These are phyloP conservation scores for Urocyon cinereoargenteus DNA, from an alignment of 2,797 vertebrate species.

Conservation along the genomic window DNA sequence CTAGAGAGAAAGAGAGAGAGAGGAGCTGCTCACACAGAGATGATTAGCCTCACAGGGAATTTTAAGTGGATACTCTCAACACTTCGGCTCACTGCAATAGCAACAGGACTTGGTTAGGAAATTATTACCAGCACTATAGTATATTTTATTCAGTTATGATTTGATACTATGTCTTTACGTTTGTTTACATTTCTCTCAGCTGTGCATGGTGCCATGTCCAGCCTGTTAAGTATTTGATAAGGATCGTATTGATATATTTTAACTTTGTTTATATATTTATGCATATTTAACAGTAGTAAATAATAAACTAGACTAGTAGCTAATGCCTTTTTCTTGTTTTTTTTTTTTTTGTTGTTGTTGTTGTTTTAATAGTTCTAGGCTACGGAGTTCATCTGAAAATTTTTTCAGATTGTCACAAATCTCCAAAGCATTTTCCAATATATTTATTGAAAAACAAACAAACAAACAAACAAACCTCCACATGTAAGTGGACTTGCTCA, in stretches of 20 bases:
- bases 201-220: background rate
- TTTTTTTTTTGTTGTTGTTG: background rate
- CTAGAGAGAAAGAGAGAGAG: background rate
- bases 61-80: background rate
- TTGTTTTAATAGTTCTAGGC: background rate
- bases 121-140: background rate
- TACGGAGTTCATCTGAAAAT: background rate
- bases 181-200: background rate
- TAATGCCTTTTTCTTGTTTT: background rate
- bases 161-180: background rate
- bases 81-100: background rate
- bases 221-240: background rate
- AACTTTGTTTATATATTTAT: background rate
- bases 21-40: background rate
- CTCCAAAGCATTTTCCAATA: background rate
- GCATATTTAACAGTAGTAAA: background rate
- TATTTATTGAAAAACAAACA: background rate
- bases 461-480: background rate
- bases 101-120: background rate
- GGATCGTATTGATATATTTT: background rate
- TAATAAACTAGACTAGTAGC: background rate
- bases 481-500: background rate
- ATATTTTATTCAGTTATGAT: background rate
- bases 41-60: background rate
- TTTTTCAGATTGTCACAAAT: background rate